Percentiles rank a stretch among this genome's conserved stretches.
Conservation (phyloP, 2,113 vertebrate species). For the Salvelinus fontinalis region DNA sequence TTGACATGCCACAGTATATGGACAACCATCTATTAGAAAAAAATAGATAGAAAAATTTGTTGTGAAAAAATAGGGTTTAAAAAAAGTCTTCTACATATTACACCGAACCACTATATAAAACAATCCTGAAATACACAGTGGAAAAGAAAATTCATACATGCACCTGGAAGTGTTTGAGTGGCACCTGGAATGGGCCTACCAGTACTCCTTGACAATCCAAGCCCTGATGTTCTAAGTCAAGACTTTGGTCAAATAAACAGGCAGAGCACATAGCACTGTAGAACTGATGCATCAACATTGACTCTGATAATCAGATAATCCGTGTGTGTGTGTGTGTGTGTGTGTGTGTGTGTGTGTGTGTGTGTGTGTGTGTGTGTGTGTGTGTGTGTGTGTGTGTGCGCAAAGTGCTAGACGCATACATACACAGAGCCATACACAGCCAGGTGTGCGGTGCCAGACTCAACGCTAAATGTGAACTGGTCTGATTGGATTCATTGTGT, state of each 20-base stretch:
- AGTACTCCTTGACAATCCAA: not conserved
- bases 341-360: no score
- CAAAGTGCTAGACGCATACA: no score
- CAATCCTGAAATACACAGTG: not conserved
- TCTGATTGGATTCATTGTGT: not conserved
- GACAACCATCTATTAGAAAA: not conserved
- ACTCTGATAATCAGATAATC: slow-evolving; percentile 18
- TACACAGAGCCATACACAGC: no score
- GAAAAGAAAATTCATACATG: not conserved
- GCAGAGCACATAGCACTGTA: not conserved
- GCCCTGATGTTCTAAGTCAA: not conserved
- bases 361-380: no score
- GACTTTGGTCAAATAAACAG: slow-evolving; percentile 17
- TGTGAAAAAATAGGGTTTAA: not conserved
- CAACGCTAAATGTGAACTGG: slow-evolving; percentile 15
- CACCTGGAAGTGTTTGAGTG: not conserved
- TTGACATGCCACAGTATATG: not conserved
- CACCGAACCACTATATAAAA: not conserved
- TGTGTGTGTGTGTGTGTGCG: no score
- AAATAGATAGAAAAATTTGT: slow-evolving; percentile 17
- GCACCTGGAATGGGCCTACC: not conserved
- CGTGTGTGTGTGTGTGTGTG: not conserved
- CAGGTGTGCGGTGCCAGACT: not conserved
- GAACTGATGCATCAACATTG: slow-evolving; percentile 11
- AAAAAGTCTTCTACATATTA: not conserved